Conservation (phyloP, 2,888 invertebrate species). For the Cantharis lateralis region DNA sequence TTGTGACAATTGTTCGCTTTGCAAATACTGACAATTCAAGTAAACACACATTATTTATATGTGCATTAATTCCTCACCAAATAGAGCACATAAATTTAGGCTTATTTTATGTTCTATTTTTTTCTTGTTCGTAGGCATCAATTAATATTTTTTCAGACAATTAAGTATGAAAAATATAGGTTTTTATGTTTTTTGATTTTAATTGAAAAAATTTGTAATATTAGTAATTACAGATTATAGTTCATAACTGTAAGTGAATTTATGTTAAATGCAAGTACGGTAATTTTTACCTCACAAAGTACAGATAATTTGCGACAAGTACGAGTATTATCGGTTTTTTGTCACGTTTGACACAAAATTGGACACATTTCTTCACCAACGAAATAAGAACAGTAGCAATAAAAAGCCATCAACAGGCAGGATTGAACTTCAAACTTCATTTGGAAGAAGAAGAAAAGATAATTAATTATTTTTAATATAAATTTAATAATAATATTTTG, state of each 20-base stretch:
- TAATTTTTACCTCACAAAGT: background rate
- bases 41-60: background rate
- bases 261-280: background rate
- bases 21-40: background rate
- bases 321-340: background rate
- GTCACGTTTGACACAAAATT: background rate
- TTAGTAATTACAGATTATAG: background rate
- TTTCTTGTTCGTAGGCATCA: background rate
- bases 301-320: background rate
- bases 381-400: too few relatives aligned
- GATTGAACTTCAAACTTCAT: too few relatives aligned
- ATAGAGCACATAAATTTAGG: background rate
- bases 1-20: background rate
- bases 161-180: background rate
- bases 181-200: background rate
- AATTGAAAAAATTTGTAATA: background rate
- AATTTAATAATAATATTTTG: background rate
- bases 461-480: background rate
- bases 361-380: background rate
- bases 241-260: background rate
- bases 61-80: background rate
- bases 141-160: background rate
- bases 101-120: constrained; percentile 1
- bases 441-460: background rate
- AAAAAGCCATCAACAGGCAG: too few relatives aligned